phyloP scores from a whole-genome alignment of 2,113 vertebrate genomes.

The Melanostigma gelatinosum region DNA sequence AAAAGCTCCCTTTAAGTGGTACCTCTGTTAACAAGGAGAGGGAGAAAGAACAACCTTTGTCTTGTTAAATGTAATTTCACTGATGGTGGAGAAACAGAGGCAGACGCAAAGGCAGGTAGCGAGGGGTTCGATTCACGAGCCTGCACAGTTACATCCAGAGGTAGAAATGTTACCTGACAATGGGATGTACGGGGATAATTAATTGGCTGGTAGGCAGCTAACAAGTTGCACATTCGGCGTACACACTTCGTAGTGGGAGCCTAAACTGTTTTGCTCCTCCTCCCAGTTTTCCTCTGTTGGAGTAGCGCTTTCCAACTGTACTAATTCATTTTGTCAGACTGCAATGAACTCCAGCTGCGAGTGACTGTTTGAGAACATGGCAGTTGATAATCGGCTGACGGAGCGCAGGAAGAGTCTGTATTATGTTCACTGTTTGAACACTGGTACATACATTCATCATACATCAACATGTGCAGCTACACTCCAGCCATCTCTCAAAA shows the following conservation, averaged over 20 bases:
- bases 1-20: slow-evolving; percentile 44
- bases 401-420: not conserved
- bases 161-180: slow-evolving; percentile 5
- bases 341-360: slow-evolving; percentile 13
- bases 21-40: slow-evolving; percentile 30
- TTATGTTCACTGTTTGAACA: not conserved
- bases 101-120: not conserved
- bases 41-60: not conserved
- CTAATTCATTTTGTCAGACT: slow-evolving; percentile 27
- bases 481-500: not conserved
- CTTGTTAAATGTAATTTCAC: slow-evolving; percentile 1
- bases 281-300: not conserved
- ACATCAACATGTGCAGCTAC: not conserved
- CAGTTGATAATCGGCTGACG: not conserved
- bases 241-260: not conserved
- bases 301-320: slow-evolving; percentile 1
- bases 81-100: not conserved
- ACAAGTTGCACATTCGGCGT: not conserved
- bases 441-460: not conserved
- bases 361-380: slow-evolving; percentile 15
- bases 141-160: not conserved
- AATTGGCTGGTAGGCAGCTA: not conserved
- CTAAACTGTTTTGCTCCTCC: not conserved
- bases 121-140: not conserved
- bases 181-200: not conserved